Evolutionary conservation across 2,797 vertebrate species (phyloP).

Genomic region (Hoplostethus mediterraneus): DNA sequence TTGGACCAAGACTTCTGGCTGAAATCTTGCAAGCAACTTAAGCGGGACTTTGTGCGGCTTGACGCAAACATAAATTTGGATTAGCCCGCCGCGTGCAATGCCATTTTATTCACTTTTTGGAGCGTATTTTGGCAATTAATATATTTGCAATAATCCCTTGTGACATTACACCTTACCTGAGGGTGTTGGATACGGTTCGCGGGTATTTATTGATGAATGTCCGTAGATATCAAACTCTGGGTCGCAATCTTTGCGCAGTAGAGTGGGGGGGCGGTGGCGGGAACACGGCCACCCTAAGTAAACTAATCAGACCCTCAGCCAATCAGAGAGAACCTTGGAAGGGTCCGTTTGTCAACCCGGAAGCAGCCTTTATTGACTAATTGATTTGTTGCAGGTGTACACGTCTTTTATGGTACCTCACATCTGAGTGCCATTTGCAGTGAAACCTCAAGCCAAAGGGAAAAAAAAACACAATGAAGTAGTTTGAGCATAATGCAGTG

Average conservation of each 20-base stretch:
- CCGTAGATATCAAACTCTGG: constrained; percentile 61
- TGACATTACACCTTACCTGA: constrained; percentile 67
- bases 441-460: neutral
- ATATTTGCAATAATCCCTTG: neutral
- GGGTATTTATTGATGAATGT: constrained; percentile 60
- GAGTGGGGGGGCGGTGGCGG: constrained; percentile 68
- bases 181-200: constrained; percentile 48
- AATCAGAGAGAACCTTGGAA: constrained; percentile 62
- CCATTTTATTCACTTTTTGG: neutral
- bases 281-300: constrained; percentile 71
- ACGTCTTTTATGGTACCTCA: neutral
- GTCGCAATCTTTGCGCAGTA: constrained; percentile 38
- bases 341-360: constrained; percentile 31
- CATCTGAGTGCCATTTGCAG: too few species aligned
- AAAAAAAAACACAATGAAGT: neutral
- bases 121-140: accelerated
- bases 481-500: neutral
- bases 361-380: constrained; percentile 23
- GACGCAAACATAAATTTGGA: neutral
- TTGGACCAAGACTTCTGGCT: neutral
- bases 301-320: constrained; percentile 73
- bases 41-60: neutral
- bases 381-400: constrained; percentile 72
- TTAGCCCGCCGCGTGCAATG: constrained; percentile 10
- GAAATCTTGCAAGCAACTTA: neutral